phyloP scores from a whole-genome alignment of 2,888 invertebrate genomes.

The Lycia hirtaria region DNA sequence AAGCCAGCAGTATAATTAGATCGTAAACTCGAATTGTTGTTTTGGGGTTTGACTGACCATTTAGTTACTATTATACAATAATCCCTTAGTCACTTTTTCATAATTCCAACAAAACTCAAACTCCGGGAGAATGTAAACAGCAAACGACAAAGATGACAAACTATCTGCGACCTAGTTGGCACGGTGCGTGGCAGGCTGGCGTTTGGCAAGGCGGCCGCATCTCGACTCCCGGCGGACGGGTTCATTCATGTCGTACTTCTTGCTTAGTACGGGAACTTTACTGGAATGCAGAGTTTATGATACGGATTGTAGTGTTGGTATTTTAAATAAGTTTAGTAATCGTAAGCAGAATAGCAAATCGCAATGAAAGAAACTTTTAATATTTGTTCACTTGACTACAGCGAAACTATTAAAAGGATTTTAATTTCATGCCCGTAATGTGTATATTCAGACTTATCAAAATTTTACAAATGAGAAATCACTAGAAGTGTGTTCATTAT shows the following conservation, averaged over 20 bases:
- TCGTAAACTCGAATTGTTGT: constrained; percentile 14
- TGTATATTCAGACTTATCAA: no score
- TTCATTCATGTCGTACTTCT: constrained; percentile 23
- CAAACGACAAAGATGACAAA: constrained; percentile 21
- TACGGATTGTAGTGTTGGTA: not conserved
- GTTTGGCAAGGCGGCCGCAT: constrained; percentile 17
- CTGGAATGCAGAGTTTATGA: not conserved
- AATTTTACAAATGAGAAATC: no score
- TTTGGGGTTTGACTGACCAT: constrained; percentile 1
- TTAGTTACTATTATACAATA: not conserved
- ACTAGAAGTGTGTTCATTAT: no score
- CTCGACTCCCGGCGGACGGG: constrained; percentile 21
- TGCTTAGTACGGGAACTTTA: constrained; percentile 1
- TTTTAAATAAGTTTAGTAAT: not conserved
- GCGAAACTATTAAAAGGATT: no score
- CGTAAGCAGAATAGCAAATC: not conserved
- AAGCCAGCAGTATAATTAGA: constrained; percentile 28
- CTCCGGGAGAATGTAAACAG: constrained; percentile 17
- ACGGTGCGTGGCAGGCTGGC: constrained; percentile 16
- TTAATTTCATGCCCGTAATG: no score
- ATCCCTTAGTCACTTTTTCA: not conserved
- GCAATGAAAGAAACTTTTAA: not conserved
- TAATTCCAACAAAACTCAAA: not conserved
- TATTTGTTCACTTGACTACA: not conserved
- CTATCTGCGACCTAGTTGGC: constrained; percentile 22